These are phyloP conservation scores for Tetrapedia diversipes DNA, from an alignment of 2,888 invertebrate genomes.

Conservation along the genomic window DNA sequence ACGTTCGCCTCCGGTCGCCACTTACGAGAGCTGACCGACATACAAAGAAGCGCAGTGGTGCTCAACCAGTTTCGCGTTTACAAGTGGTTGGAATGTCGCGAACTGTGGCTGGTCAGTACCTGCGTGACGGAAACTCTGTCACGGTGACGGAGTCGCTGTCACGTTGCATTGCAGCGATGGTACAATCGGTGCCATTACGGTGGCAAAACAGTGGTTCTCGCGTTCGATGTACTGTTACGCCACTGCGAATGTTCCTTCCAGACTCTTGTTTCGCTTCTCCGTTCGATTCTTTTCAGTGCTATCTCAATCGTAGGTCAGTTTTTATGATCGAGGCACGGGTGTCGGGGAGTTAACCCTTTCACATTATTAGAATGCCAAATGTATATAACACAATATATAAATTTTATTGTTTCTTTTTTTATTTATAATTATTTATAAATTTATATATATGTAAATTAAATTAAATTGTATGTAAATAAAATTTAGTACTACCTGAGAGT, in stretches of 20 bases:
- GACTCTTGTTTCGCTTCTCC: constrained; percentile 9
- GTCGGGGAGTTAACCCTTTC: too few species aligned
- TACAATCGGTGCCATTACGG: constrained; percentile 37
- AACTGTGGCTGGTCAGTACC: constrained; percentile 7
- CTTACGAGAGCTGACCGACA: constrained; percentile 59
- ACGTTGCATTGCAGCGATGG: constrained; percentile 26
- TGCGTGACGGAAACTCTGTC: constrained; percentile 41
- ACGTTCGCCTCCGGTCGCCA: constrained; percentile 39
- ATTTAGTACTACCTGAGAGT: too few species aligned
- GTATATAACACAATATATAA: too few species aligned
- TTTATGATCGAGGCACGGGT: too few species aligned
- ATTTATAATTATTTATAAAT: too few species aligned
- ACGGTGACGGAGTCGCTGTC: constrained; percentile 34
- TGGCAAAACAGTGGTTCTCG: constrained; percentile 29
- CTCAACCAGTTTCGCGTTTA: constrained; percentile 23
- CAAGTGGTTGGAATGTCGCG: constrained; percentile 17
- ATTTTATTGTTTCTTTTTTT: too few species aligned
- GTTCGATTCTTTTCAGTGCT: not conserved
- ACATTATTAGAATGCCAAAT: too few species aligned
- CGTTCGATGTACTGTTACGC: constrained; percentile 6
- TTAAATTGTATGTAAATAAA: too few species aligned
- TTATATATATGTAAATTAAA: too few species aligned
- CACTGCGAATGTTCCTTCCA: constrained; percentile 2
- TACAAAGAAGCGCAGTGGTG: constrained; percentile 53
- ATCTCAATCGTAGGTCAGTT: too few species aligned